Percentiles rank a stretch among this genome's conserved stretches.
phyloP scores from a whole-genome alignment of 30 jellyfish, hydroid and myxozoan genomes.

The Catostylus mosaicus region DNA sequence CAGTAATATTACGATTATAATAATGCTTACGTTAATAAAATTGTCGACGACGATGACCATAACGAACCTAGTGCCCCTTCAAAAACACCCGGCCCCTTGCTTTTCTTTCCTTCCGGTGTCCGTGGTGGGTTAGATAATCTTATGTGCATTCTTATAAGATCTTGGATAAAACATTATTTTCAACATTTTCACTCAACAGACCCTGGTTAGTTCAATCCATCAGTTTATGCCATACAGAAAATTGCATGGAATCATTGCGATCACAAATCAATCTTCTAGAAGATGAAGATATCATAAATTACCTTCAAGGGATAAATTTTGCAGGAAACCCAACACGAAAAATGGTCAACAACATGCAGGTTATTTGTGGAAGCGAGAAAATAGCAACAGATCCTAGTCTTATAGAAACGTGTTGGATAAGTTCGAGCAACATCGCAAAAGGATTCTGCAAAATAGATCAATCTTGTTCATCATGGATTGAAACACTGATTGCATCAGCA shows the following conservation, averaged over 20 bases:
- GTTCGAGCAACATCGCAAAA: slow-evolving; percentile 67
- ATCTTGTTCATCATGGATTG: slow-evolving; percentile 62
- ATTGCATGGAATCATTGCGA: slow-evolving; percentile 34
- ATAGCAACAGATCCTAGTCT: slow-evolving; percentile 32
- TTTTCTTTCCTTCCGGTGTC: no score
- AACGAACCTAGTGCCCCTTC: no score
- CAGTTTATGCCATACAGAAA: slow-evolving; percentile 56
- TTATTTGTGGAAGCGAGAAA: slow-evolving; percentile 32
- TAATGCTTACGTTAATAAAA: no score
- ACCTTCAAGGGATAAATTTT: slow-evolving; percentile 46
- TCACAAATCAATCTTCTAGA: neutral
- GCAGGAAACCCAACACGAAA: slow-evolving; percentile 59
- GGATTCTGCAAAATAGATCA: slow-evolving; percentile 41
- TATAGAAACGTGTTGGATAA: slow-evolving; percentile 54
- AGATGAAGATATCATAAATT: slow-evolving; percentile 23
- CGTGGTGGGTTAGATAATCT: no score
- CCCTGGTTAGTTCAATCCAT: slow-evolving; percentile 47
- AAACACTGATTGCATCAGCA: slow-evolving; percentile 22
- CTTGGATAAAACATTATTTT: no score
- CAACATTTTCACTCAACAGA: neutral
- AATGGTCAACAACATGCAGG: slow-evolving; percentile 35
- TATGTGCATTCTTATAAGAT: no score
- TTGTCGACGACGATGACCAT: no score
- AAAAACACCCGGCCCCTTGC: no score
- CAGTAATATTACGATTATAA: no score